A percentile compares a stretch with the other conserved stretches of the same genome.
phyloP scores from a whole-genome alignment of 2,113 vertebrate species.

The Scopus umbretta region DNA sequence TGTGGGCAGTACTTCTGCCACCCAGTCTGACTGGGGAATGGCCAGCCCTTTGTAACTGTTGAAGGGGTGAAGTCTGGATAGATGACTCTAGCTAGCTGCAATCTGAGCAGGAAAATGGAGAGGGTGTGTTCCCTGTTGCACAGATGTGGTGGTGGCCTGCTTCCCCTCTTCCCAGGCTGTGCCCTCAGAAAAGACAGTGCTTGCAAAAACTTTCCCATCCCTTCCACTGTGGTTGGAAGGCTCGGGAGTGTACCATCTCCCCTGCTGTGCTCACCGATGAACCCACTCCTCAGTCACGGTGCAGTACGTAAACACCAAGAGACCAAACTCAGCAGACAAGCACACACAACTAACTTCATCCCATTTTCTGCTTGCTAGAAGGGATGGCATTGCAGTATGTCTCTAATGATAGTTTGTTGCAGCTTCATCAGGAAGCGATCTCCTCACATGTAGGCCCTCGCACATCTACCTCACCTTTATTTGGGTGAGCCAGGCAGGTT shows the following conservation, averaged over 20 bases:
- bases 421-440: background rate
- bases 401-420: background rate
- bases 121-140: background rate
- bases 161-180: background rate
- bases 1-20: background rate
- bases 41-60: background rate
- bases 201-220: background rate
- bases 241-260: background rate
- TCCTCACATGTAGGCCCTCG: fast-evolving
- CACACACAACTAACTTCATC: background rate
- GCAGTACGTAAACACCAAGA: background rate
- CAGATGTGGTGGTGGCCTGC: background rate
- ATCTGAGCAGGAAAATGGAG: background rate
- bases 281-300: background rate
- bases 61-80: background rate
- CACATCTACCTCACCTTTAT: background rate
- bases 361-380: background rate
- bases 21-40: background rate
- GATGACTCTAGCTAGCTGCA: background rate
- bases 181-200: background rate
- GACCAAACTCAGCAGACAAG: background rate
- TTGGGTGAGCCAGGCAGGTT: background rate
- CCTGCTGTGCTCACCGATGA: fast-evolving
- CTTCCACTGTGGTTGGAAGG: background rate
- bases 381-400: background rate